A percentile compares a stretch with the other conserved stretches of the same genome.
These are phyloP conservation scores for Drosophila anomelani DNA, from an alignment of 2,888 invertebrate genomes.

Conservation along the genomic window DNA sequence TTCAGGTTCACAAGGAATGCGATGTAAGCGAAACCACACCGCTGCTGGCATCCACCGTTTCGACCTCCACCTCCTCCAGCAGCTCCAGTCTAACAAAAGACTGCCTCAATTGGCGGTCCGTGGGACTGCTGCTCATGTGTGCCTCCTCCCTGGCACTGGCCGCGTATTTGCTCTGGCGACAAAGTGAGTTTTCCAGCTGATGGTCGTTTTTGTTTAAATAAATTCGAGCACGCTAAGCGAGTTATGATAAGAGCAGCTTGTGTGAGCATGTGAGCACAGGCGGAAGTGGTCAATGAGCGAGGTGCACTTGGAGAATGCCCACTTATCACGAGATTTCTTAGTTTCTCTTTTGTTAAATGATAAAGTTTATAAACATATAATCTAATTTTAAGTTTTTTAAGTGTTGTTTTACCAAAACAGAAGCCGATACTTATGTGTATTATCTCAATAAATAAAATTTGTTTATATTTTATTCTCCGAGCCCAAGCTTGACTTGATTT, in stretches of 20 bases:
- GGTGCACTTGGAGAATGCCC: background rate
- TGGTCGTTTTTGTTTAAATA: constrained; percentile 31
- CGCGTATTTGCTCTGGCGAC: constrained; percentile 77
- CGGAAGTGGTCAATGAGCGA: constrained; percentile 24
- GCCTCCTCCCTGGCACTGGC: constrained; percentile 69
- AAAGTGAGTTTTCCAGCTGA: constrained; percentile 74
- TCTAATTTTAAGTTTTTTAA: background rate
- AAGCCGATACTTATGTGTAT: background rate
- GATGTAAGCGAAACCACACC: constrained; percentile 44
- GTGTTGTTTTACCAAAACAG: background rate
- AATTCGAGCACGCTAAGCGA: constrained; percentile 17
- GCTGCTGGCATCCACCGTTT: constrained; percentile 21
- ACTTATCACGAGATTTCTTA: background rate
- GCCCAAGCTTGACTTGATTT: background rate
- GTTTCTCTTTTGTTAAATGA: background rate
- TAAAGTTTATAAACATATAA: background rate
- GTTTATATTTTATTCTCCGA: background rate
- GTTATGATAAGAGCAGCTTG: constrained; percentile 31
- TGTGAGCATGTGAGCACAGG: background rate
- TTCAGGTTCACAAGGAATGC: constrained; percentile 18
- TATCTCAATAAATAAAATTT: background rate
- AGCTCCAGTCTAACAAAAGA: constrained; percentile 45
- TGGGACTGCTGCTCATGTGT: constrained; percentile 71
- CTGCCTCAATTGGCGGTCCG: constrained; percentile 66
- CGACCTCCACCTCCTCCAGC: background rate